These are phyloP conservation scores for Notarius quadriscutis DNA, from an alignment of 2,113 vertebrate species.

Conservation along the genomic window DNA sequence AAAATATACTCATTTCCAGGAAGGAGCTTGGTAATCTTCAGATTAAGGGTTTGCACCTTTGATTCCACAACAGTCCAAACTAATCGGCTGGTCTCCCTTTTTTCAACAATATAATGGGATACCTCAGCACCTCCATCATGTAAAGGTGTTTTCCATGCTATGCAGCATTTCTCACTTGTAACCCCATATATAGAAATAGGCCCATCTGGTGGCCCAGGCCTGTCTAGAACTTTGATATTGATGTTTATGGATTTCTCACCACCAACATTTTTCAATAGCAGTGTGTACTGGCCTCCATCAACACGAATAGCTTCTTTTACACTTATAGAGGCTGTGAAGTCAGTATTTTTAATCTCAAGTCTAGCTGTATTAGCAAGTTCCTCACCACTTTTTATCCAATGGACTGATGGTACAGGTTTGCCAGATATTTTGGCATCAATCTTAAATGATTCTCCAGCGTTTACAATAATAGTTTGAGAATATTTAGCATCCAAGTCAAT, in stretches of 20 bases:
- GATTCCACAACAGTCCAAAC: slow-evolving; percentile 93
- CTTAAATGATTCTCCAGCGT: slow-evolving; percentile 90
- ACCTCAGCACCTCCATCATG: slow-evolving; percentile 95
- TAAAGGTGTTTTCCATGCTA: slow-evolving; percentile 90
- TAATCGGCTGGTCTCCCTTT: slow-evolving; percentile 94
- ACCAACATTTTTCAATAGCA: slow-evolving; percentile 91
- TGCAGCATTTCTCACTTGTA: slow-evolving; percentile 88
- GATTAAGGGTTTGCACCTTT: slow-evolving; percentile 87
- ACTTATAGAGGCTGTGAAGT: slow-evolving; percentile 84
- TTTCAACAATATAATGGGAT: slow-evolving; percentile 92
- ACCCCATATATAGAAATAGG: slow-evolving; percentile 86
- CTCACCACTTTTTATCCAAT: slow-evolving; percentile 85
- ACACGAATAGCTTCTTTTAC: slow-evolving; percentile 89
- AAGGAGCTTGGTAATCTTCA: slow-evolving; percentile 93
- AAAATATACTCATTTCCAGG: slow-evolving; percentile 98
- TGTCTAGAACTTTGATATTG: slow-evolving; percentile 91
- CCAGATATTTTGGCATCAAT: slow-evolving; percentile 87
- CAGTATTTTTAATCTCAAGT: slow-evolving; percentile 88
- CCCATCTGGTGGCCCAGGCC: slow-evolving; percentile 92
- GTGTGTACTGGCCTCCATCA: slow-evolving; percentile 89
- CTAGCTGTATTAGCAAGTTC: slow-evolving; percentile 85
- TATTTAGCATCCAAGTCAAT: slow-evolving; percentile 93
- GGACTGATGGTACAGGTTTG: slow-evolving; percentile 87
- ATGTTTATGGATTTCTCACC: slow-evolving; percentile 87
- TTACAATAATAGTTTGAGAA: slow-evolving; percentile 83